Base-by-base conservation (phyloP, 2,113 vertebrate genomes). In the Symphodus melops region DNA sequence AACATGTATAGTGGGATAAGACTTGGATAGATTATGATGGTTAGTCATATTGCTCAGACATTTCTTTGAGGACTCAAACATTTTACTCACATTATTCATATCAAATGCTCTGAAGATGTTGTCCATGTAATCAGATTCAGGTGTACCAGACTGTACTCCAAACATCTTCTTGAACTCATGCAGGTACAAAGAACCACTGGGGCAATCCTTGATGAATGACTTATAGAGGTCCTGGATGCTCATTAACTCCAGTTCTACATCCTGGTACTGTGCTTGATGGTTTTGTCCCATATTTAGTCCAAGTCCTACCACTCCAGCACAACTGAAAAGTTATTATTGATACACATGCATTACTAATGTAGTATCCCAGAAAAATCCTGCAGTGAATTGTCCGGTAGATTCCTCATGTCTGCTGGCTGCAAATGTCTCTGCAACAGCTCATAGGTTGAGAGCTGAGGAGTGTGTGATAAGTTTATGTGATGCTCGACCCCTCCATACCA, bases 141-240 rank as follows among this genome's bases (percentile, higher is more conserved):
- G 81, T 3, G 72, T 76, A 0, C 69, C 71, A 3, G 52, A 33
- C 12, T 73, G 62, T 10, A 91, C 86, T 14, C 83, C 83, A 58
- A 92, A 91, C 77, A 91, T 86, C 37, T 54, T 77, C 58, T 87
- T 92, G 70, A 90, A 90, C 79, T 90, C 84, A 23, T 86, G 88
- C 37, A 89, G 63, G 69, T 84, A 74, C 52, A 91, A 46, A 2
- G 81, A 81, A 9, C 81, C 84, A n/a, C 89, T 91, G 0, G 84
- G 85, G 23, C 88, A 90, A 64, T 90, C 84, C 20, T 19, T 58
- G 21, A 92, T 85, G 60, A 87, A 89, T 0, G 60, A 86, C 28
- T 79, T 88, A 66, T 87, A 90, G 17, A 91, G 80, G 55, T 81
- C 86, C 53, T 91, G 86, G 37, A 91, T 84, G 33, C 65, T 79